A percentile compares a stretch with the other conserved stretches of the same genome.
Evolutionary conservation across 2,113 vertebrate genomes (phyloP).

Genomic region (Asarcornis scutulata): DNA sequence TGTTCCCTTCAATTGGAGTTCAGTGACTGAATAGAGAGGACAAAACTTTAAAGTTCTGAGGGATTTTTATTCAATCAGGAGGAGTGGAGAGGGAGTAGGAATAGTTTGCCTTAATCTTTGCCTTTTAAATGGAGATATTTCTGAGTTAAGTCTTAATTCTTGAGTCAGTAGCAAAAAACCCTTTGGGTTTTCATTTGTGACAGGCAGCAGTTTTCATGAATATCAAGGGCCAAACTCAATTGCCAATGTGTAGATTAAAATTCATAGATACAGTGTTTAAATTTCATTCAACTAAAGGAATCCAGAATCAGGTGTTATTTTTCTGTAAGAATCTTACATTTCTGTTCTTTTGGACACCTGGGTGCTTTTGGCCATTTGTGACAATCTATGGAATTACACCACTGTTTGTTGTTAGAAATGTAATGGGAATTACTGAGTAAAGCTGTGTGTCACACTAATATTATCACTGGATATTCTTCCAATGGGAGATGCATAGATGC

Average conservation of each 20-base stretch:
- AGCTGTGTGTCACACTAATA: conserved; percentile 68
- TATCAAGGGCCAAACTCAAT: neutral
- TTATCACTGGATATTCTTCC: conserved; percentile 76
- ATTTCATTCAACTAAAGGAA: conserved; percentile 1
- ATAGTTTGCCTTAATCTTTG: neutral
- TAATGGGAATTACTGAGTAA: conserved; percentile 37
- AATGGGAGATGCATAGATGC: conserved; percentile 75
- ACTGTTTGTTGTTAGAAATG: conserved; percentile 37
- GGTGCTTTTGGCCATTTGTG: neutral
- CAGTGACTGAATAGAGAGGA: conserved; percentile 10
- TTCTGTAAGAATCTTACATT: neutral
- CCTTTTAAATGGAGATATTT: neutral
- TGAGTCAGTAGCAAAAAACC: neutral
- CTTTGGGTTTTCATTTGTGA: conserved; percentile 1
- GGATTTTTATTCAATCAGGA: neutral
- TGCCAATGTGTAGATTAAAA: neutral
- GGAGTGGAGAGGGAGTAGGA: neutral
- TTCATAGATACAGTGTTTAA: neutral
- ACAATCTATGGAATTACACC: conserved; percentile 28
- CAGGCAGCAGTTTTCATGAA: neutral
- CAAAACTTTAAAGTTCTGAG: neutral
- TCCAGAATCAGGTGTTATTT: neutral
- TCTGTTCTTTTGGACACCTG: neutral
- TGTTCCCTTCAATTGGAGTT: neutral
- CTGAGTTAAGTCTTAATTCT: neutral